These are phyloP conservation scores for Choloepus hoffmanni DNA, from an alignment of 2,113 vertebrate species.

Conservation along the genomic window DNA sequence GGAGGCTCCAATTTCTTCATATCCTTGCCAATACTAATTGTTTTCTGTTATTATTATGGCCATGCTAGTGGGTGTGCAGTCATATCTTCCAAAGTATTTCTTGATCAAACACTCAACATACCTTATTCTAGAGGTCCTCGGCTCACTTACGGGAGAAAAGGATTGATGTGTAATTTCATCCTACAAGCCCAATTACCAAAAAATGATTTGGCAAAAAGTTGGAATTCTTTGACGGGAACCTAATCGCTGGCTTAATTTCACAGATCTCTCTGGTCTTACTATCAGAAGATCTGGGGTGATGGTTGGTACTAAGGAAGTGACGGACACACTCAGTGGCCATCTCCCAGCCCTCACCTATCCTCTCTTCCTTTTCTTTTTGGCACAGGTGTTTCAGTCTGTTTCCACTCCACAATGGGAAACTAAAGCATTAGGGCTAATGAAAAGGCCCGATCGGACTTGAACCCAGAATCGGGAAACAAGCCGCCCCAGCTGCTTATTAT, in stretches of 20 bases:
- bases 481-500: no score
- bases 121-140: neutral
- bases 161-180: neutral
- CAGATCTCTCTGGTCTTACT: neutral
- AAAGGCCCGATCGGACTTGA: no score
- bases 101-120: neutral
- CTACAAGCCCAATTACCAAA: neutral
- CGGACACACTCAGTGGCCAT: no score
- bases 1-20: neutral
- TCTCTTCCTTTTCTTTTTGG: no score
- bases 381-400: no score
- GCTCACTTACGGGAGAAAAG: neutral
- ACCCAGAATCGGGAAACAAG: no score
- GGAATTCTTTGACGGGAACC: neutral
- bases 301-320: no score
- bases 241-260: neutral
- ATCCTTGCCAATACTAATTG: neutral
- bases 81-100: neutral
- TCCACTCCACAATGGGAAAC: no score
- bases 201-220: neutral
- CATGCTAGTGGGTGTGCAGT: neutral
- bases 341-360: no score
- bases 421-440: no score
- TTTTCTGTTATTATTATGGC: neutral
- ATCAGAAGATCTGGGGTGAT: neutral